Evolutionary conservation across 1,140 invertebrate genomes (phyloP).

Genomic region (Himalopsyche phryganea): DNA sequence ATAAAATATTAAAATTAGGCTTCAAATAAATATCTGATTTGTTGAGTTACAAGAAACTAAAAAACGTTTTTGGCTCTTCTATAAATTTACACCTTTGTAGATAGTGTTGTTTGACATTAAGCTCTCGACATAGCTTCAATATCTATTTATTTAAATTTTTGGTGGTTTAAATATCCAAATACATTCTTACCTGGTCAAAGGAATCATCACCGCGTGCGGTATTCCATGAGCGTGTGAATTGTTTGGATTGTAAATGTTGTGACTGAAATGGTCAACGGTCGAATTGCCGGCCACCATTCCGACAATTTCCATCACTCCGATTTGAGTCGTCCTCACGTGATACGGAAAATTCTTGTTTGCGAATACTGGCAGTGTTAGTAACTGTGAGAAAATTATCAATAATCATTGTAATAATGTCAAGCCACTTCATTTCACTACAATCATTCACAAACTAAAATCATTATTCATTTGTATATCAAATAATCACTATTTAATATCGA

Average conservation of each 20-base stretch:
- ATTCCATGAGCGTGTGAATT: constrained; percentile 22
- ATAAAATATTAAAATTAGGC: no score
- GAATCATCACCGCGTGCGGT: constrained; percentile 55
- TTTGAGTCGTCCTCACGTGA: constrained; percentile 80
- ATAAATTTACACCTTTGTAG: no score
- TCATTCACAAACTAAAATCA: no score
- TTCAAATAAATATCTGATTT: no score
- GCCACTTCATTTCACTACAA: no score
- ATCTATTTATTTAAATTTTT: no score
- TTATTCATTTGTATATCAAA: no score
- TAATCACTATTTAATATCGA: not conserved
- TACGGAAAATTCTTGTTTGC: constrained; percentile 85
- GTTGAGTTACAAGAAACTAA: no score
- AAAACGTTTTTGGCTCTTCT: no score
- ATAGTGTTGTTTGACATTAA: no score
- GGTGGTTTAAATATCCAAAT: constrained; percentile 6
- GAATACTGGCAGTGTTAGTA: constrained; percentile 73
- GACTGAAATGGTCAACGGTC: constrained; percentile 59
- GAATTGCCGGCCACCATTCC: constrained; percentile 49
- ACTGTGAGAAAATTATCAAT: constrained; percentile 50
- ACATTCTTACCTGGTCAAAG: constrained; percentile 52
- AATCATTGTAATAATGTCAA: not conserved
- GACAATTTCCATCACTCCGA: constrained; percentile 61
- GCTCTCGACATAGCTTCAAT: no score
- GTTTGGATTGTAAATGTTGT: constrained; percentile 60